Conservation (phyloP, 2,888 invertebrate genomes). For the Gonocerus acuteangulatus region DNA sequence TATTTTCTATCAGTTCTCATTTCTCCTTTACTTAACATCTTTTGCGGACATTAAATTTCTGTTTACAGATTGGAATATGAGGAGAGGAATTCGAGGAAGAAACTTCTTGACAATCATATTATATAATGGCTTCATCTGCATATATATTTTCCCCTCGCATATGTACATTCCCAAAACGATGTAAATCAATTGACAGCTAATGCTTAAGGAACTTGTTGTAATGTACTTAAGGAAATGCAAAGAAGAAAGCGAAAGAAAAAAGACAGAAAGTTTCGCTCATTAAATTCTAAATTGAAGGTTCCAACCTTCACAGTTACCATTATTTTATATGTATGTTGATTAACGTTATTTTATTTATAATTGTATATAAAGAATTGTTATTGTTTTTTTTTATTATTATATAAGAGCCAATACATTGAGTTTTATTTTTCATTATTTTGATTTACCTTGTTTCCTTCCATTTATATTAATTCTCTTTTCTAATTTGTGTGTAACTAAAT, state of each 20-base stretch:
- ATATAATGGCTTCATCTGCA: conserved; percentile 3
- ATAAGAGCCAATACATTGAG: too few relatives aligned
- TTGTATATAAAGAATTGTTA: too few relatives aligned
- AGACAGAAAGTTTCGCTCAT: background rate
- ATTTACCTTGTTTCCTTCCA: too few relatives aligned
- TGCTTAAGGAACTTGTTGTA: background rate
- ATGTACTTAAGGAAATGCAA: background rate
- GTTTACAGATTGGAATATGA: conserved; percentile 32
- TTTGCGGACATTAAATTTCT: background rate
- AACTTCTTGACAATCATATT: conserved; percentile 27
- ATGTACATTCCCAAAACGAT: background rate
- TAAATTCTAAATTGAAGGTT: background rate
- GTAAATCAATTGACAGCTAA: background rate
- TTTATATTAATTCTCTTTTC: too few relatives aligned
- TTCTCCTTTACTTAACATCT: background rate
- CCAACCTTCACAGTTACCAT: background rate
- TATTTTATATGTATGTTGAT: background rate
- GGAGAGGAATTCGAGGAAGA: conserved; percentile 31
- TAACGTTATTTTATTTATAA: too few relatives aligned
- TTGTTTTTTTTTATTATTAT: too few relatives aligned
- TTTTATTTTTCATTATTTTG: too few relatives aligned
- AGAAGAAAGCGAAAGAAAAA: background rate
- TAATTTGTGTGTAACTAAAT: too few relatives aligned
- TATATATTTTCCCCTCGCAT: background rate
- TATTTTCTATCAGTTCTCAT: conserved; percentile 5